Percentiles rank a stretch among this genome's conserved stretches.
Conservation (phyloP, 92 coral and sea anemone species). For the Chrysogorgia sp. region DNA sequence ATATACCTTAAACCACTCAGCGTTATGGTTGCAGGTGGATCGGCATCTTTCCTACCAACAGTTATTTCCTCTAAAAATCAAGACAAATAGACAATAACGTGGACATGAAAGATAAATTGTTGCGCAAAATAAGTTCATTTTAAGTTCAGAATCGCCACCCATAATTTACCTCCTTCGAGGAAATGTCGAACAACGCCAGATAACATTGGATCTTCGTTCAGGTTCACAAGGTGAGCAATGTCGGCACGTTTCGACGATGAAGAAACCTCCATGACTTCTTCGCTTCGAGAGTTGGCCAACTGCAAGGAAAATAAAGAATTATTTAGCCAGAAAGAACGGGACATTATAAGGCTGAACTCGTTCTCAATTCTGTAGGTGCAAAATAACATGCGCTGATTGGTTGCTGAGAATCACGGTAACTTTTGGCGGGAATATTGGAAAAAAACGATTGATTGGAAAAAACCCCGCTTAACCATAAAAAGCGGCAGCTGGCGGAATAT, state of each 20-base stretch:
- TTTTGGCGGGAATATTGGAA: no score
- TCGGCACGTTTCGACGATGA: conserved; percentile 30
- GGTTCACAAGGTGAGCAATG: conserved; percentile 79
- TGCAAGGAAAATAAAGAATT: conserved; percentile 3
- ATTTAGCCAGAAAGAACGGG: not conserved
- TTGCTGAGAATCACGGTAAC: no score
- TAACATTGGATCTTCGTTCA: conserved; percentile 90
- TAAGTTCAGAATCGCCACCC: not conserved
- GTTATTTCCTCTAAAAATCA: conserved; percentile 68
- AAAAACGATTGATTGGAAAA: no score
- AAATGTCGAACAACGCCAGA: conserved; percentile 91
- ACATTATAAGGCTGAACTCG: not conserved
- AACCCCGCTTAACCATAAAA: no score
- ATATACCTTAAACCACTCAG: conserved; percentile 86
- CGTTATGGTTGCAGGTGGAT: conserved; percentile 73
- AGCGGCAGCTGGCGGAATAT: no score
- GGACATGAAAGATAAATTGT: not conserved
- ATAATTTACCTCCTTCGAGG: conserved; percentile 75
- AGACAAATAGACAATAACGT: not conserved
- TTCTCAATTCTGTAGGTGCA: no score
- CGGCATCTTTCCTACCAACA: conserved; percentile 90
- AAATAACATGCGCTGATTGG: no score
- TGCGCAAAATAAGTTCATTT: not conserved
- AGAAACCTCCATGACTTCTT: conserved; percentile 54
- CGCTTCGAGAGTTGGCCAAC: conserved; percentile 79